Evolutionary conservation across 2,888 invertebrate genomes (phyloP).

Genomic region (Malthinus flaveolus): DNA sequence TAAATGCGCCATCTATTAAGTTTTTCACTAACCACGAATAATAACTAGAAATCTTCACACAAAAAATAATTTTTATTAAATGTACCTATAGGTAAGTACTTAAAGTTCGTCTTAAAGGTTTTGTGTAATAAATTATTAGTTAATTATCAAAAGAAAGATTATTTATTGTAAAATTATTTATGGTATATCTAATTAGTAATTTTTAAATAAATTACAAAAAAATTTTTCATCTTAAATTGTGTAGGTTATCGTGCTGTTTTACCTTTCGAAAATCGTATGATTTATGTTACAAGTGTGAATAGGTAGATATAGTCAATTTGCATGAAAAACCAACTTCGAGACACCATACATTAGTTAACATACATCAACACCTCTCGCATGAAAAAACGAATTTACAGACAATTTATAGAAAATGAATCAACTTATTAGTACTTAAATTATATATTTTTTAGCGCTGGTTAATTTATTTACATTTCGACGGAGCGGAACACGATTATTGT

Average conservation of each 20-base stretch:
- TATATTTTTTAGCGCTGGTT: too few relatives aligned
- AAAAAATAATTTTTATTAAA: neutral
- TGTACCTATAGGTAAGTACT: too few relatives aligned
- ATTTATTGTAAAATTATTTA: too few relatives aligned
- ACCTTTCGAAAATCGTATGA: constrained; percentile 1
- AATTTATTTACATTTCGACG: constrained; percentile 4
- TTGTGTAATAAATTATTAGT: neutral
- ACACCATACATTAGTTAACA: constrained; percentile 20
- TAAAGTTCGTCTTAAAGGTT: neutral
- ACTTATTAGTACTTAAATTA: neutral
- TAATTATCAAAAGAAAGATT: too few relatives aligned
- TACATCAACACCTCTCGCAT: constrained; percentile 20
- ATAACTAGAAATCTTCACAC: neutral
- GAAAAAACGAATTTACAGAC: constrained; percentile 18
- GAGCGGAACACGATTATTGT: constrained; percentile 16
- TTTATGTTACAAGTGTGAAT: constrained; percentile 8
- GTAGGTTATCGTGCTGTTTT: neutral
- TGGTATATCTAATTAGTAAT: too few relatives aligned
- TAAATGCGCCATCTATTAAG: too few relatives aligned
- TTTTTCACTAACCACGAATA: neutral
- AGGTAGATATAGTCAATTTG: neutral
- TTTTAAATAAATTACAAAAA: constrained; percentile 1
- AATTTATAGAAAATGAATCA: constrained; percentile 27
- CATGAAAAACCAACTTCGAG: constrained; percentile 20
- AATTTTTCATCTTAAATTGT: neutral